Evolutionary conservation across 2,113 vertebrate species (phyloP).

Genomic region (Xiphias gladius): DNA sequence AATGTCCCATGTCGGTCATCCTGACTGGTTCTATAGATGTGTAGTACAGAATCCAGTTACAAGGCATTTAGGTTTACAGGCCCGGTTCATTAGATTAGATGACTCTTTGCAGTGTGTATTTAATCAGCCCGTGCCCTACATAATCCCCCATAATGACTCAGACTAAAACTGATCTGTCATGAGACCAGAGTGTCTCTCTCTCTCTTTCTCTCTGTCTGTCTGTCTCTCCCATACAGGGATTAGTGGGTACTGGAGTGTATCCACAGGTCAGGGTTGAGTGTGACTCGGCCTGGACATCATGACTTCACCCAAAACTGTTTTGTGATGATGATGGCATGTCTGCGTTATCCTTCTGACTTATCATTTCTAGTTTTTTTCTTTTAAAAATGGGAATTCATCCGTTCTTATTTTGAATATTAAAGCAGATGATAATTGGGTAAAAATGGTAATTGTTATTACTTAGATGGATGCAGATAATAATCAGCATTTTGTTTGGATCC

Average conservation of each 20-base stretch:
- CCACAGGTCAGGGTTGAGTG: constrained; percentile 31
- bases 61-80: constrained; percentile 19
- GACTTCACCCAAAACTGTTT: constrained; percentile 6
- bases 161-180: constrained; percentile 52
- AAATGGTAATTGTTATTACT: not conserved
- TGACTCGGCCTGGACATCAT: constrained; percentile 31
- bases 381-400: not conserved
- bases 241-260: constrained; percentile 39
- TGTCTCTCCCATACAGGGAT: constrained; percentile 34
- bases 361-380: not conserved
- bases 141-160: constrained; percentile 60
- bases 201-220: not conserved
- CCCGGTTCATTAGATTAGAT: constrained; percentile 34
- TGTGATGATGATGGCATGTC: not conserved
- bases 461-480: constrained; percentile 10
- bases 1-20: not conserved
- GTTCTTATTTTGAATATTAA: not conserved
- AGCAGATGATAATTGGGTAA: not conserved
- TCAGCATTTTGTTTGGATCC: constrained; percentile 29
- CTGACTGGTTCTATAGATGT: not conserved
- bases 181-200: constrained; percentile 23
- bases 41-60: not conserved
- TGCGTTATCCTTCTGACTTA: not conserved
- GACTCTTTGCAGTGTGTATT: constrained; percentile 20
- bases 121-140: constrained; percentile 51